phyloP scores from a whole-genome alignment of 2,888 invertebrate genomes.

The Isoperla grammatica region DNA sequence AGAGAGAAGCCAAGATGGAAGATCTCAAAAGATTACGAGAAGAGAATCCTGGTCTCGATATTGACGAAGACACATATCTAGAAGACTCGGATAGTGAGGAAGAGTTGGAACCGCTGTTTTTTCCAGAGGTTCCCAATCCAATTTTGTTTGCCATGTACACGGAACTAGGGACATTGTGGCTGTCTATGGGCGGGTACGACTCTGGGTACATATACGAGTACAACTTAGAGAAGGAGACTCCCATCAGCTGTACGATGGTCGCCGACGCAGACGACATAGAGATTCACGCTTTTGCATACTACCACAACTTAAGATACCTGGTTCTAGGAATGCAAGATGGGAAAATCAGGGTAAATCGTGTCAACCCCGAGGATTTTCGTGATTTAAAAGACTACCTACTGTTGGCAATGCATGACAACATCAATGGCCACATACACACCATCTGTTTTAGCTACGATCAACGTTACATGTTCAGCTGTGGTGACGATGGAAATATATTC shows the following conservation, averaged over 20 bases:
- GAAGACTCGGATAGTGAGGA: conserved; percentile 54
- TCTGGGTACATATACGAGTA: conserved; percentile 63
- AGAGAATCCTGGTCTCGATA: conserved; percentile 54
- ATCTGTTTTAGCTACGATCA: conserved; percentile 58
- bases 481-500: conserved; percentile 73
- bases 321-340: conserved; percentile 59
- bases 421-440: conserved; percentile 59
- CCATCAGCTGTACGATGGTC: conserved; percentile 46
- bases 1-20: conserved; percentile 48
- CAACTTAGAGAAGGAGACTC: conserved; percentile 45
- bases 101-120: conserved; percentile 49
- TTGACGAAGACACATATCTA: conserved; percentile 53
- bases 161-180: conserved; percentile 49
- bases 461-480: conserved; percentile 54
- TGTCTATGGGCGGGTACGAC: conserved; percentile 60
- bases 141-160: conserved; percentile 55
- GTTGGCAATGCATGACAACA: conserved; percentile 69
- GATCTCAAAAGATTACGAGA: conserved; percentile 54
- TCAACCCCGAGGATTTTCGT: conserved; percentile 46
- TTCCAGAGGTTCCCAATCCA: conserved; percentile 53
- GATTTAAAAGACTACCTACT: conserved; percentile 61
- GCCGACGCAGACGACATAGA: conserved; percentile 52
- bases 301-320: conserved; percentile 47
- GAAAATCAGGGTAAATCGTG: conserved; percentile 51
- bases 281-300: conserved; percentile 50